These are phyloP conservation scores for Zaprionus lineosus DNA, from an alignment of 2,888 invertebrate genomes.

Conservation along the genomic window DNA sequence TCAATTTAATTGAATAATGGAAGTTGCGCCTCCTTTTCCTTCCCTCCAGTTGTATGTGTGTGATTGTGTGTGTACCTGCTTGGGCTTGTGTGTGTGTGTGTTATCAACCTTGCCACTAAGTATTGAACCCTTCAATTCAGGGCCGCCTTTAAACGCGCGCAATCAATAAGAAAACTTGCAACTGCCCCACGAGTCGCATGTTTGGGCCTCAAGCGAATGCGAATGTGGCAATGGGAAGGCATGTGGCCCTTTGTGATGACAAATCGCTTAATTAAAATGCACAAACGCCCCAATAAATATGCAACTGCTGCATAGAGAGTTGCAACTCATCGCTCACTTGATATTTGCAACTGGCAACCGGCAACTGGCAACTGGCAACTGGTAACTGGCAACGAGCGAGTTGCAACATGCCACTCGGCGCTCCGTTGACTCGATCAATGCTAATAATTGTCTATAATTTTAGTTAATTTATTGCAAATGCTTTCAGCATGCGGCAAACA, in stretches of 20 bases:
- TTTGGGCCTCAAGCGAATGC: slow-evolving; percentile 28
- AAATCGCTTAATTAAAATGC: slow-evolving; percentile 77
- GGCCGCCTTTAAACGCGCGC: neutral
- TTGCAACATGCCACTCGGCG: slow-evolving; percentile 40
- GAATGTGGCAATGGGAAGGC: too few relatives aligned
- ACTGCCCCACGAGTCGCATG: slow-evolving; percentile 8
- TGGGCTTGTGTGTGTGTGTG: too few relatives aligned
- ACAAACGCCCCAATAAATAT: slow-evolving; percentile 77
- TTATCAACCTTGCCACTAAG: too few relatives aligned
- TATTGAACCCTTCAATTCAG: neutral
- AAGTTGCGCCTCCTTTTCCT: neutral
- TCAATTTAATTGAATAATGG: slow-evolving; percentile 39
- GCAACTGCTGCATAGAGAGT: slow-evolving; percentile 48
- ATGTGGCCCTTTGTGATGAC: slow-evolving; percentile 62
- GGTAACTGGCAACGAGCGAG: too few relatives aligned
- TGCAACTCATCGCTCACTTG: neutral
- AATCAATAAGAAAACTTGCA: slow-evolving; percentile 20
- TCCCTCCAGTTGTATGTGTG: too few relatives aligned
- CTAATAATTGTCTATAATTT: slow-evolving; percentile 77
- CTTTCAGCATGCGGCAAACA: too few relatives aligned
- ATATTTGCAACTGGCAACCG: neutral
- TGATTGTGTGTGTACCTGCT: too few relatives aligned
- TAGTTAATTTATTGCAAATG: slow-evolving; percentile 77
- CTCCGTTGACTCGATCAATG: slow-evolving; percentile 49
- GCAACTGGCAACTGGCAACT: slow-evolving; percentile 5